Percentiles rank a stretch among this genome's conserved stretches.
phyloP scores from a whole-genome alignment of 2,888 invertebrate genomes.

The Sesia bembeciformis region DNA sequence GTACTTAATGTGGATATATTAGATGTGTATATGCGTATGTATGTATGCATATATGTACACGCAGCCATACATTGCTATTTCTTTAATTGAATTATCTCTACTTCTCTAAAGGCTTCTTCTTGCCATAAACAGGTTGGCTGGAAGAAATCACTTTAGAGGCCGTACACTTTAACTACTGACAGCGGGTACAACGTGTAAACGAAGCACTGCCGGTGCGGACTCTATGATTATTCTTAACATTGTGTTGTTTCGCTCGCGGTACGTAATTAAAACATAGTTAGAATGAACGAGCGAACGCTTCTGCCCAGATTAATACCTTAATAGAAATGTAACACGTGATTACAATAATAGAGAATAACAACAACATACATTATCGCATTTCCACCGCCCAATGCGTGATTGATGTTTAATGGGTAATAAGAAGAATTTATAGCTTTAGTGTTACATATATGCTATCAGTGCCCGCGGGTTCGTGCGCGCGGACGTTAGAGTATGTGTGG shows the following conservation, averaged over 20 bases:
- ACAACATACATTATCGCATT: conserved; percentile 28
- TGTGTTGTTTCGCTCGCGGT: conserved; percentile 43
- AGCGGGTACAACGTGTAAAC: conserved; percentile 16
- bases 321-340: conserved; percentile 66
- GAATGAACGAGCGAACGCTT: conserved; percentile 30
- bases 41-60: no score
- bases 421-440: background rate
- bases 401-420: background rate
- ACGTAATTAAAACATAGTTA: conserved; percentile 72
- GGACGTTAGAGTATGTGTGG: no score
- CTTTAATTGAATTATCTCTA: no score
- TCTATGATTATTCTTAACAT: conserved; percentile 58
- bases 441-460: no score
- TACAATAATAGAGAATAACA: conserved; percentile 36
- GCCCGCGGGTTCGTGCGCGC: no score
- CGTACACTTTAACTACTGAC: no score
- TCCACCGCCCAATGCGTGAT: conserved; percentile 16
- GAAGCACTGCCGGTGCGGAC: conserved; percentile 30
- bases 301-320: conserved; percentile 57
- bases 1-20: no score
- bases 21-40: no score
- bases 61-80: no score
- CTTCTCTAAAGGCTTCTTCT: no score
- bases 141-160: no score
- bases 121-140: no score